Evolutionary conservation across 2,797 vertebrate species (phyloP).

Genomic region (Brachyrhaphis roseni): DNA sequence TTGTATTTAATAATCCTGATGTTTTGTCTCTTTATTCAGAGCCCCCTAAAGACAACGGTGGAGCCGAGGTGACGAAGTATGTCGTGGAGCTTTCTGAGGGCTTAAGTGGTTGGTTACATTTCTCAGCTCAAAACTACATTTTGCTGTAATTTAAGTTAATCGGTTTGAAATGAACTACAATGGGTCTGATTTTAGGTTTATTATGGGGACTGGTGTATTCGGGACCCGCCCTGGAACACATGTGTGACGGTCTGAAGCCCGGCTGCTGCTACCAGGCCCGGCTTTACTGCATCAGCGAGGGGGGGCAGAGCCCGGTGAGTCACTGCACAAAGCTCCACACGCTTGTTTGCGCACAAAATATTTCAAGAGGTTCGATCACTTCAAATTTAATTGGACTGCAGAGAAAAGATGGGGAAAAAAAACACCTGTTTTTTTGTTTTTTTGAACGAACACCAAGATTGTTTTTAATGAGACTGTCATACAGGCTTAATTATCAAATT

Average conservation of each 20-base stretch:
- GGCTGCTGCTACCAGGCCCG: conserved; percentile 89
- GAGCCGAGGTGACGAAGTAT: conserved; percentile 89
- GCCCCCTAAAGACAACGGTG: conserved; percentile 92
- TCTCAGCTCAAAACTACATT: not conserved
- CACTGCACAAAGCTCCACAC: conserved; percentile 43
- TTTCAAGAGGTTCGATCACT: conserved; percentile 33
- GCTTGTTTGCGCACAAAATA: conserved; percentile 17
- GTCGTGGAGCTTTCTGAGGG: conserved; percentile 92
- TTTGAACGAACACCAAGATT: not conserved
- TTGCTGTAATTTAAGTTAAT: not conserved
- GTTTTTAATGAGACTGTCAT: not conserved
- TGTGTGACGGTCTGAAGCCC: conserved; percentile 91
- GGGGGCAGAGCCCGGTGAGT: conserved; percentile 94
- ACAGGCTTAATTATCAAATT: conserved; percentile 1
- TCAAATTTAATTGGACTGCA: conserved; percentile 1
- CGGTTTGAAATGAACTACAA: not conserved
- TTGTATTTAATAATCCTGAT: conserved; percentile 3
- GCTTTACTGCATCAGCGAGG: conserved; percentile 91
- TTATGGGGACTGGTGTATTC: conserved; percentile 92
- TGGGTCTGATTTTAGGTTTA: conserved; percentile 72
- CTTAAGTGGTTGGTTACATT: conserved; percentile 82
- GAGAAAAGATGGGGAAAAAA: conserved; percentile 1
- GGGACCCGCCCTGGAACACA: conserved; percentile 85
- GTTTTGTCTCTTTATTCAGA: conserved; percentile 74
- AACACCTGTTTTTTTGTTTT: not conserved